Percentiles rank a stretch among this genome's conserved stretches.
These are phyloP conservation scores for Eumerus sabulonum DNA, from an alignment of 2,888 invertebrate genomes.

Conservation along the genomic window DNA sequence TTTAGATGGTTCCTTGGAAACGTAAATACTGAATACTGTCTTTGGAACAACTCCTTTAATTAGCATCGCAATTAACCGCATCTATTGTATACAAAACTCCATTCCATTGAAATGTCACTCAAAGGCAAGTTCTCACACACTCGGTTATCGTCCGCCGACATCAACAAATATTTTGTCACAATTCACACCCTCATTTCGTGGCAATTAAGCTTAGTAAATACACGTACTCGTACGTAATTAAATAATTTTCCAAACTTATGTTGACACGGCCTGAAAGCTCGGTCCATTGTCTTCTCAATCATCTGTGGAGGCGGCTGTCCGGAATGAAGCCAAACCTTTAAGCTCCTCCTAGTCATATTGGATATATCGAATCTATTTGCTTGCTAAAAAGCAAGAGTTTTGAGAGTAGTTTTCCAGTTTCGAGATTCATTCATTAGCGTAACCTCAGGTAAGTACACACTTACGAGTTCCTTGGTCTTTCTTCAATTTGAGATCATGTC, in stretches of 20 bases:
- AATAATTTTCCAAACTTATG: constrained; percentile 32
- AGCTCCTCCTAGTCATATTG: neutral
- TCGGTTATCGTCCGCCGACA: neutral
- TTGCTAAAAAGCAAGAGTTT: neutral
- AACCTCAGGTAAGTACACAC: constrained; percentile 4
- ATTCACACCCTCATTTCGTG: constrained; percentile 49
- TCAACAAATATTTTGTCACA: constrained; percentile 23
- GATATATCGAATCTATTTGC: constrained; percentile 21
- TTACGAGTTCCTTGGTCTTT: constrained; percentile 1
- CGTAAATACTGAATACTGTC: no score
- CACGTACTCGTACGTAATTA: constrained; percentile 18
- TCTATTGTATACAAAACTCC: no score
- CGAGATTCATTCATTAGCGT: constrained; percentile 36
- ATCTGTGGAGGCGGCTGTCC: no score
- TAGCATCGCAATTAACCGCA: no score
- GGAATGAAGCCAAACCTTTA: no score
- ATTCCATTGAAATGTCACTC: constrained; percentile 22
- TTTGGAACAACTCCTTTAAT: no score
- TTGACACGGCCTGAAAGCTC: constrained; percentile 27
- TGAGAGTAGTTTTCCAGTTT: constrained; percentile 1
- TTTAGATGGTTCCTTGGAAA: no score
- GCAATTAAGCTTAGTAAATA: constrained; percentile 44
- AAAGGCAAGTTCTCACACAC: constrained; percentile 31
- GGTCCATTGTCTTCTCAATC: constrained; percentile 25
- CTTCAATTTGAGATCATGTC: constrained; percentile 40